Evolutionary conservation across 2,888 invertebrate genomes (phyloP).

Genomic region (Lomographa bimaculata): DNA sequence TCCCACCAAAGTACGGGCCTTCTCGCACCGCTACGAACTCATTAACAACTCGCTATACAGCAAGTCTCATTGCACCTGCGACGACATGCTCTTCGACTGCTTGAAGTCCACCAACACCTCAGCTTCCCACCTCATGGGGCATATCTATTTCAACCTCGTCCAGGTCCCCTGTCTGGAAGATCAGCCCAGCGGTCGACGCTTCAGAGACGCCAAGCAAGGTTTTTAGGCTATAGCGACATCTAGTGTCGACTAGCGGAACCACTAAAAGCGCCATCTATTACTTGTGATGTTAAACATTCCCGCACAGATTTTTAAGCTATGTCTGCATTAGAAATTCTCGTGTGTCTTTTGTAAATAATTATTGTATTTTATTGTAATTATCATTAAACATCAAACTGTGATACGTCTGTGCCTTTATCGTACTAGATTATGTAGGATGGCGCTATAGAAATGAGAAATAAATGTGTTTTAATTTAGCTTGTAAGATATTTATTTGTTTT

Average conservation of each 20-base stretch:
- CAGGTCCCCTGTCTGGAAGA: slow-evolving; percentile 89
- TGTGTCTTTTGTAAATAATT: slow-evolving; percentile 49
- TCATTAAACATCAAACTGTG: slow-evolving; percentile 75
- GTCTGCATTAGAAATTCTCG: slow-evolving; percentile 37
- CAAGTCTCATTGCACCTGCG: slow-evolving; percentile 95
- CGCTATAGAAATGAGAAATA: slow-evolving; percentile 58
- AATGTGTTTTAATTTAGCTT: slow-evolving; percentile 40
- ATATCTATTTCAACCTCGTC: slow-evolving; percentile 93
- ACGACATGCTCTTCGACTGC: slow-evolving; percentile 92
- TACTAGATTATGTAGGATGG: slow-evolving; percentile 62
- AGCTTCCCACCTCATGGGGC: slow-evolving; percentile 90
- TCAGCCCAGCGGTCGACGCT: slow-evolving; percentile 60
- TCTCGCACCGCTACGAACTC: slow-evolving; percentile 89
- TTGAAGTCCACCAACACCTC: slow-evolving; percentile 89
- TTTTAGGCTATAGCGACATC: slow-evolving; percentile 73
- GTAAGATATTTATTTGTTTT: slow-evolving; percentile 53
- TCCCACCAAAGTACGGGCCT: slow-evolving; percentile 90
- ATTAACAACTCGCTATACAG: slow-evolving; percentile 93
- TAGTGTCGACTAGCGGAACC: slow-evolving; percentile 46
- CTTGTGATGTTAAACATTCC: slow-evolving; percentile 42
- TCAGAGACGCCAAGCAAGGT: slow-evolving; percentile 78
- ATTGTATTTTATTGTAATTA: slow-evolving; percentile 45
- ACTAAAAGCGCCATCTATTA: slow-evolving; percentile 65
- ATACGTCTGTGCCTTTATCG: slow-evolving; percentile 79
- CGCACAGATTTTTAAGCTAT: slow-evolving; percentile 55